Base-by-base conservation (phyloP, 1,140 invertebrate genomes). In the Eciton burchellii region DNA sequence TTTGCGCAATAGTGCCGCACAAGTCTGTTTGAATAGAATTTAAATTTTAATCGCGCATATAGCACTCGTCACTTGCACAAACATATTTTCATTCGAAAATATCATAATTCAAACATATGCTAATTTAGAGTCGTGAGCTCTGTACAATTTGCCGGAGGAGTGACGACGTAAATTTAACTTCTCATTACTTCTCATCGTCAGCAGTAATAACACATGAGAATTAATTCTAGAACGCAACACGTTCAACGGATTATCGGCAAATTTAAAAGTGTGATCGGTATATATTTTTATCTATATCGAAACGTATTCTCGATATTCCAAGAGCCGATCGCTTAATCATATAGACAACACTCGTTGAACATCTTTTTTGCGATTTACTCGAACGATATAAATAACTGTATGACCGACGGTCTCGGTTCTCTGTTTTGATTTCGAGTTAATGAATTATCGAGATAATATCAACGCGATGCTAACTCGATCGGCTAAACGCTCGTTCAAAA, bases 61-160 rank as follows among this genome's bases (percentile, higher is more conserved):
- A 8, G 11, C 16, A 41, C 35, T 24, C 26, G 16, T 77, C 57
- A 76, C 21, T 59, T 72, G 41, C 21, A 6, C 26, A 85, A 87
- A 84, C 47, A 16, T 62, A 43, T n/a, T 4, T 74, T 76, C 63
- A 82, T 60, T 62, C 26, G 2, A 12, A 24, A 81, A 56, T 45
- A 24, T 29, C 4, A 9, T 16, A 56, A 29, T 24, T 77, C n/a
- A 71, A 56, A 56, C 4, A 45, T 9, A 19, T 76, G 35, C 35
- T 35, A 24, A 76, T 63, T 63, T 0, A 41, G 49, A 60, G 26
- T 26, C 16, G 35, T 19, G 5, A 9, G 60, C 3, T 76, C 41
- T 9, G 11, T 19, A 56, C 16, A 21, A 56, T 11, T 0, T 60
- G 1, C 4, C 1, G n/a, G 43, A n/a, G 14, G 41, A 19, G 47